Base-by-base conservation (phyloP, 2,888 invertebrate genomes). In the Ptychoptera albimana region DNA sequence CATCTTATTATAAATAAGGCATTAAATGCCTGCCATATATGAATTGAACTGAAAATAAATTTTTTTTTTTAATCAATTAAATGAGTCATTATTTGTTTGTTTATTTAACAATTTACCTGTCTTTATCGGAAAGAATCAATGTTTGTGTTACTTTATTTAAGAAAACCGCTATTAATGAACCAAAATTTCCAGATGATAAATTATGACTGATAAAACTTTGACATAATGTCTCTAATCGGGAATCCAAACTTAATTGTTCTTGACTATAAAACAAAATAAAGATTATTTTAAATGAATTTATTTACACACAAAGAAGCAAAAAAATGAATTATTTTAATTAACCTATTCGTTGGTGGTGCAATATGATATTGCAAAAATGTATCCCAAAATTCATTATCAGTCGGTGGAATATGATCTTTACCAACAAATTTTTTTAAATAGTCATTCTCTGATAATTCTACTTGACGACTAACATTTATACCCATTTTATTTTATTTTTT, bases 1-100 rank as follows among this genome's bases (percentile, higher is more conserved):
- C 75, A 84, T 55, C 94, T 75, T 46, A 94, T 79, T 23, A 93
- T 83, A 57, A 93, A 91, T 40, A 98, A 65, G 0, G 89, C 85
- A 66, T 97, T 97, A 65, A 85, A 89, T 0, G 89, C 82, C 64
- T 96, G 94, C 91, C 93, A 94, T 43, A 87, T 82, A 54, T 91
- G 63, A 69, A 74, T 68, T 23, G 71, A 71, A 58, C 75, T 75
- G 59, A 13, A 39, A 14, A 35, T 39, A 38, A 35, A 37, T n/a
- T 7, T 9, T 31, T 23, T 23, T 23, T 41, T 30, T 13, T 34
- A n/a, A 36, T 36, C 7, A 69, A 74, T 68, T 23, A 71, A 71
- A 58, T 75, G 75, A 59, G n/a, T 35, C 8, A 35, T 39, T 36
- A 36, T 32, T n/a, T 7, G 5, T 31, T 23, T 7, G 7, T 36